Evolutionary conservation across 2,888 invertebrate species (phyloP).

Genomic region (Lochmaea capreae): DNA sequence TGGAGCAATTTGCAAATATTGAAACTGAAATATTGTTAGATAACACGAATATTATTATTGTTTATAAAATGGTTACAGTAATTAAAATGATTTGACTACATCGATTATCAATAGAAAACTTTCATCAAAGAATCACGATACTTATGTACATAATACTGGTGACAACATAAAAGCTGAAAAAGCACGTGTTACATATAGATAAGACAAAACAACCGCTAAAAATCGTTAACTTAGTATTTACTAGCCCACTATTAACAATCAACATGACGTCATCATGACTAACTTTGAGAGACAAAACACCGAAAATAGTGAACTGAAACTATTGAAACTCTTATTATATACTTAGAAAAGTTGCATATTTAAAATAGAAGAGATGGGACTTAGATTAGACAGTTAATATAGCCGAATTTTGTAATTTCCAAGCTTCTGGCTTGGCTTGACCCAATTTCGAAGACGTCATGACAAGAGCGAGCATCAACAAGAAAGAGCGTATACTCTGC

Average conservation of each 20-base stretch:
- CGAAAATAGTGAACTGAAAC: neutral
- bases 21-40: neutral
- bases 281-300: constrained; percentile 1
- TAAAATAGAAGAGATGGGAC: neutral
- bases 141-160: neutral
- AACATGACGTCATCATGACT: constrained; percentile 26
- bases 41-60: neutral
- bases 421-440: constrained; percentile 41
- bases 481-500: constrained; percentile 1
- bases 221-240: constrained; percentile 7
- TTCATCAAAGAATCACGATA: neutral
- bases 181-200: constrained; percentile 5
- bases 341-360: neutral
- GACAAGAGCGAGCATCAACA: constrained; percentile 12
- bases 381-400: neutral
- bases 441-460: constrained; percentile 46
- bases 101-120: constrained; percentile 26
- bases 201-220: neutral
- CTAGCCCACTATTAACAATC: neutral
- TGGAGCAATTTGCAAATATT: neutral
- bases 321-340: neutral
- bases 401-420: constrained; percentile 22
- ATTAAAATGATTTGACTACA: constrained; percentile 23
- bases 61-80: neutral
- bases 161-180: neutral